These are phyloP conservation scores for Megalopta genalis DNA, from an alignment of 1,140 invertebrate genomes.

Conservation along the genomic window DNA sequence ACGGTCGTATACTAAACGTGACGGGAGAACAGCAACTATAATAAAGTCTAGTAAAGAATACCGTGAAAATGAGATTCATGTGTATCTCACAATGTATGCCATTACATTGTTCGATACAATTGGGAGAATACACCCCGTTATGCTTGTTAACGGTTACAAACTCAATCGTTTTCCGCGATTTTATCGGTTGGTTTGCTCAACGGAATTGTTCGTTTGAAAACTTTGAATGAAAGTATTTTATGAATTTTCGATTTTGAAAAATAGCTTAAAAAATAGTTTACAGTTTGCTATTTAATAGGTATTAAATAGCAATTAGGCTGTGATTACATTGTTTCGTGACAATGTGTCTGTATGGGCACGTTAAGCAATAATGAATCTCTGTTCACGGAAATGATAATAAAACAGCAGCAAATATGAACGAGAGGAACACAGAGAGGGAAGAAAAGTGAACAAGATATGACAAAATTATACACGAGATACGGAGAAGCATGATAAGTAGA, in stretches of 20 bases:
- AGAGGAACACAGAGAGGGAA: constrained; percentile 45
- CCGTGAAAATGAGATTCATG: constrained; percentile 32
- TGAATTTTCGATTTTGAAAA: too few species aligned
- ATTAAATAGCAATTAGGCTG: too few species aligned
- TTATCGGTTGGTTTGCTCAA: too few species aligned
- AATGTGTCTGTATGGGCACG: neutral
- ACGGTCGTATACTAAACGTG: constrained; percentile 62
- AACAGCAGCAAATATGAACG: constrained; percentile 43
- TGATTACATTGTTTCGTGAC: neutral
- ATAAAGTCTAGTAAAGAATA: constrained; percentile 8
- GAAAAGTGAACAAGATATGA: constrained; percentile 43
- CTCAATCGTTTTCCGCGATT: too few species aligned
- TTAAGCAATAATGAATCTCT: constrained; percentile 18
- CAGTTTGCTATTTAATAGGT: too few species aligned
- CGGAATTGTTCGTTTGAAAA: too few species aligned
- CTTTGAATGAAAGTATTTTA: too few species aligned
- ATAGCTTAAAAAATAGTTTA: too few species aligned
- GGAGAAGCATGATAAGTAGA: constrained; percentile 59
- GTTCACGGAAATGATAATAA: constrained; percentile 29
- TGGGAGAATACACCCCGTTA: too few species aligned
- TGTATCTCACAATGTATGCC: too few species aligned
- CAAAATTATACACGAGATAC: constrained; percentile 57
- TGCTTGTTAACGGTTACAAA: too few species aligned
- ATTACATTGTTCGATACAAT: neutral
- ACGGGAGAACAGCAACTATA: constrained; percentile 33